Conservation (phyloP, 2,888 invertebrate genomes). For the Scrobipalpa atriplicella region DNA sequence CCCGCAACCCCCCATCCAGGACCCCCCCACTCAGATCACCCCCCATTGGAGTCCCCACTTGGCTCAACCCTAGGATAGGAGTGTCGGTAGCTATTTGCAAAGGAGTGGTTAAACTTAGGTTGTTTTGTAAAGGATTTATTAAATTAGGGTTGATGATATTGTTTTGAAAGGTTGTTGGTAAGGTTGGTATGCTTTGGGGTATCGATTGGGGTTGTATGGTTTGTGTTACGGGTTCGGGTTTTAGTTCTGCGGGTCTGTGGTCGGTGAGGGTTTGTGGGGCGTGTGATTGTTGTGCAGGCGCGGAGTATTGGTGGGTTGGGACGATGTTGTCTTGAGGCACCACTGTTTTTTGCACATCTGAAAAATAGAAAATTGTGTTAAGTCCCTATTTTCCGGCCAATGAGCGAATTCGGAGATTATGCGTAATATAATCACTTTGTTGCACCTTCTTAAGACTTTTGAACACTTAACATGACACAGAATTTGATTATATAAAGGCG, state of each 20-base stretch:
- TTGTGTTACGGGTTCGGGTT: constrained; percentile 23
- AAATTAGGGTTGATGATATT: constrained; percentile 46
- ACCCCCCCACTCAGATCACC: constrained; percentile 57
- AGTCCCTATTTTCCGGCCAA: too few relatives aligned
- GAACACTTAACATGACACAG: too few relatives aligned
- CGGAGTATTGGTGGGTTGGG: constrained; percentile 65
- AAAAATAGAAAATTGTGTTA: too few relatives aligned
- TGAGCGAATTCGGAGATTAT: too few relatives aligned
- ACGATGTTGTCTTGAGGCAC: constrained; percentile 45
- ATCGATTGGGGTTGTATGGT: background rate
- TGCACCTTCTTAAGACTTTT: too few relatives aligned
- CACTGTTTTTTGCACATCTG: constrained; percentile 38
- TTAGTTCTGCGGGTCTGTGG: constrained; percentile 35
- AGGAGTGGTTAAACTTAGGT: constrained; percentile 67
- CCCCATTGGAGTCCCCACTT: constrained; percentile 68
- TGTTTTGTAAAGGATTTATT: constrained; percentile 52
- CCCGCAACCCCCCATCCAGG: constrained; percentile 41
- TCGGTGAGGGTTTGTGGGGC: constrained; percentile 46
- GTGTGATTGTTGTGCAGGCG: constrained; percentile 45
- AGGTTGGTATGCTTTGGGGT: constrained; percentile 14
- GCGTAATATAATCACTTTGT: too few relatives aligned
- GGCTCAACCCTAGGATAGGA: constrained; percentile 62
- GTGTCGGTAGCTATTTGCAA: constrained; percentile 72
- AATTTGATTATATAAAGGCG: too few relatives aligned
- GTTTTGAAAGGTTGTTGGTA: constrained; percentile 38